These are phyloP conservation scores for Rotaria socialis DNA, from an alignment of 2,888 invertebrate genomes.

Conservation along the genomic window DNA sequence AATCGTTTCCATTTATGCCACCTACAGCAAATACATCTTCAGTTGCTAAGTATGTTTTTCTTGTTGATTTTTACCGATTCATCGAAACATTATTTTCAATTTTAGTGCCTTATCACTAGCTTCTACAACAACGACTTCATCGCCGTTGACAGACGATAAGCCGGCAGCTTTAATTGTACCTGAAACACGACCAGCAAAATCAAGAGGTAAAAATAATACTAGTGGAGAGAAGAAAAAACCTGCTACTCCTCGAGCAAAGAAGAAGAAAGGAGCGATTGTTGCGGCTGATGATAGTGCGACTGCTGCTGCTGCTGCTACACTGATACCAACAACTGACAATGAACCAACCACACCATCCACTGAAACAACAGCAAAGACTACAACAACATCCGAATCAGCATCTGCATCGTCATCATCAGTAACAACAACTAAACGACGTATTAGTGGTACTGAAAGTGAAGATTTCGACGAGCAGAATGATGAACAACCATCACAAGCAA, in stretches of 20 bases:
- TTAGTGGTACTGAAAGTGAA: slow-evolving; percentile 16
- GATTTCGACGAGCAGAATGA: slow-evolving; percentile 1
- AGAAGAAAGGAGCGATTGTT: not conserved
- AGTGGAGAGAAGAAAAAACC: not conserved
- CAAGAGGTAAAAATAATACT: not conserved
- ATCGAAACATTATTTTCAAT: not conserved
- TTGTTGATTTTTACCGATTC: not conserved
- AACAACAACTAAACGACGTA: not conserved
- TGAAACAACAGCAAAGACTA: no score
- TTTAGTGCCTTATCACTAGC: not conserved
- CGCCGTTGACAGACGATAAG: not conserved
- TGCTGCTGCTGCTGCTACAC: not conserved
- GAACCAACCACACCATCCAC: not conserved
- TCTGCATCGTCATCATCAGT: not conserved
- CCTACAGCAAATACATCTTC: not conserved
- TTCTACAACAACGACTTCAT: not conserved
- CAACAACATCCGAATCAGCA: not conserved
- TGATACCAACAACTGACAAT: not conserved
- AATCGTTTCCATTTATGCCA: not conserved
- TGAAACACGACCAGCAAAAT: not conserved
- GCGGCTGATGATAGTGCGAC: no score
- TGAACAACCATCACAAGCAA: not conserved
- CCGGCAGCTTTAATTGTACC: not conserved
- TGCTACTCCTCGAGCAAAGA: not conserved
- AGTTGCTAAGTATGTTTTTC: not conserved